Conservation (phyloP, 1,140 invertebrate species). For the Goniozus legneri region DNA sequence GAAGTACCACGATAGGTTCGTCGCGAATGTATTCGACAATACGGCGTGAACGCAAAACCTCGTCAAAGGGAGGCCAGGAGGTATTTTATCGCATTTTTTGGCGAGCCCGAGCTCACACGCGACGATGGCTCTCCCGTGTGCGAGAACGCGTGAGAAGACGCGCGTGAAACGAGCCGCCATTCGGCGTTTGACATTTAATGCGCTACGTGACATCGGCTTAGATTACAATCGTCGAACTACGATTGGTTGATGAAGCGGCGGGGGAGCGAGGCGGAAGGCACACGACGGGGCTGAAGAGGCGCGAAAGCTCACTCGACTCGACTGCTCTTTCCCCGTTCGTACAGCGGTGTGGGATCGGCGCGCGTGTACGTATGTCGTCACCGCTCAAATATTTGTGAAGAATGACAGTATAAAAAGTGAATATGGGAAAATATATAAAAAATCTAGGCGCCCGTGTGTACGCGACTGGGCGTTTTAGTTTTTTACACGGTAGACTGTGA, state of each 20-base stretch:
- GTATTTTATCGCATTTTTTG: too few species aligned
- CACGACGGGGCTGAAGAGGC: too few species aligned
- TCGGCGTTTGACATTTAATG: slow-evolving; percentile 42
- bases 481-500: too few species aligned
- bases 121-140: slow-evolving; percentile 1
- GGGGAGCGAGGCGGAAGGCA: too few species aligned
- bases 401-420: slow-evolving; percentile 31
- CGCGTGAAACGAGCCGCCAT: slow-evolving; percentile 22
- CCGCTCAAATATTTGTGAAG: slow-evolving; percentile 29
- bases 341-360: too few species aligned
- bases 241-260: too few species aligned
- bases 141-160: too few species aligned
- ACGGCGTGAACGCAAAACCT: slow-evolving; percentile 1
- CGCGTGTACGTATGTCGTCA: slow-evolving; percentile 20
- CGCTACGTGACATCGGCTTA: slow-evolving; percentile 29
- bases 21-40: background rate
- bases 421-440: slow-evolving; percentile 14
- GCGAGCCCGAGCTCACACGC: slow-evolving; percentile 9
- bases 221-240: slow-evolving; percentile 30
- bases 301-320: slow-evolving; percentile 34
- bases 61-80: slow-evolving; percentile 17
- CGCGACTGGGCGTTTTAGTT: too few species aligned
- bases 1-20: too few species aligned
- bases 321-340: slow-evolving; percentile 30
- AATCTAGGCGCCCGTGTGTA: too few species aligned